phyloP scores from a whole-genome alignment of 2,113 vertebrate species.

The Motacilla tschutschensis region DNA sequence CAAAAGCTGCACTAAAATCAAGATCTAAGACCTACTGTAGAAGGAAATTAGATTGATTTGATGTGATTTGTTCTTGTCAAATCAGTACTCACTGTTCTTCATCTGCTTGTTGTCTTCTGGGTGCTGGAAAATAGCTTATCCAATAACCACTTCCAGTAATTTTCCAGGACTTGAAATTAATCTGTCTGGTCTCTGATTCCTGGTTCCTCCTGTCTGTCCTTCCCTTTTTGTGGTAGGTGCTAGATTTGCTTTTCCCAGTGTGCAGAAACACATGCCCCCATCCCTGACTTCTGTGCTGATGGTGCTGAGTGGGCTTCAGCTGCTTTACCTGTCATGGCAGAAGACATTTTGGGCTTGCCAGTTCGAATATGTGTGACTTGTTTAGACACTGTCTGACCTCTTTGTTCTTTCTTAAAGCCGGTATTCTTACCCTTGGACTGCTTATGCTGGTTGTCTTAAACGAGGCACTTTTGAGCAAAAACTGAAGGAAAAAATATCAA shows the following conservation, averaged over 20 bases:
- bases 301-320: neutral
- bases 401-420: neutral
- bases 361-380: neutral
- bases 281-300: neutral
- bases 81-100: neutral
- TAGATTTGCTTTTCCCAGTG: neutral
- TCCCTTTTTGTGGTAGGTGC: neutral
- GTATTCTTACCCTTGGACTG: neutral
- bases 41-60: slow-evolving; percentile 36
- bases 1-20: slow-evolving; percentile 30
- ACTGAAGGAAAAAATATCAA: neutral
- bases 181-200: neutral
- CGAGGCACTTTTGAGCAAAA: neutral
- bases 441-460: neutral
- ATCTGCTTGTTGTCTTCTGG: slow-evolving; percentile 9
- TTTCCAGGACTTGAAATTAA: slow-evolving; percentile 23
- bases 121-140: neutral
- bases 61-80: slow-evolving; percentile 39
- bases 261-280: neutral
- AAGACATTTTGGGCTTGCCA: neutral
- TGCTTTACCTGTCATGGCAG: neutral
- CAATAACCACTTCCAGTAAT: slow-evolving; percentile 14
- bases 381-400: neutral
- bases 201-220: neutral
- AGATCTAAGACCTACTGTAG: slow-evolving; percentile 22